These are phyloP conservation scores for Mercenaria mercenaria DNA, from an alignment of 1,140 invertebrate genomes.

Conservation along the genomic window DNA sequence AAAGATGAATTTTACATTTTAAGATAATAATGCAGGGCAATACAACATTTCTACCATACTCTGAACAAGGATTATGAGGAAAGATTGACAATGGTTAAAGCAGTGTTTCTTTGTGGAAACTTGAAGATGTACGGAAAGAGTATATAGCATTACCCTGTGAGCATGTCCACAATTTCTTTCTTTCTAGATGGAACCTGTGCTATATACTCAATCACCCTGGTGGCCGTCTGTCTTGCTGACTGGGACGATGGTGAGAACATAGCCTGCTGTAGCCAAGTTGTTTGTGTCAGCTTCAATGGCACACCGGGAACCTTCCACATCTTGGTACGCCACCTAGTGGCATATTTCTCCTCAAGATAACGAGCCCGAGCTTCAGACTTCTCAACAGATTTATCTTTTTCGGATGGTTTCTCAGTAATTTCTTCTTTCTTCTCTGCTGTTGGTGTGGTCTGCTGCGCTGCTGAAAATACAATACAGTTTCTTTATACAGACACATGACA, in stretches of 20 bases:
- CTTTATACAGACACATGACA: too few species aligned
- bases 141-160: constrained; percentile 88
- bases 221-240: constrained; percentile 94
- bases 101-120: too few species aligned
- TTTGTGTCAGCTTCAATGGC: constrained; percentile 81
- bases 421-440: constrained; percentile 77
- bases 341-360: constrained; percentile 93
- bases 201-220: constrained; percentile 94
- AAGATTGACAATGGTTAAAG: too few species aligned
- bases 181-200: constrained; percentile 87
- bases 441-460: not conserved
- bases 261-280: constrained; percentile 95
- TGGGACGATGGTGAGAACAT: constrained; percentile 96
- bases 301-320: constrained; percentile 82
- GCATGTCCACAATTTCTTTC: constrained; percentile 91
- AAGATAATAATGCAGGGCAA: too few species aligned
- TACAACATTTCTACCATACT: too few species aligned
- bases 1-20: too few species aligned
- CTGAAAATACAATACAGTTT: constrained; percentile 34
- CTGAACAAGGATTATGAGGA: too few species aligned
- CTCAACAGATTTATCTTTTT: constrained; percentile 63
- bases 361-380: constrained; percentile 87
- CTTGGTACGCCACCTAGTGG: constrained; percentile 87
- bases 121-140: too few species aligned
- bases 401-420: not conserved